Conservation (phyloP, 2,888 invertebrate genomes). For the Neoscelio sp. region DNA sequence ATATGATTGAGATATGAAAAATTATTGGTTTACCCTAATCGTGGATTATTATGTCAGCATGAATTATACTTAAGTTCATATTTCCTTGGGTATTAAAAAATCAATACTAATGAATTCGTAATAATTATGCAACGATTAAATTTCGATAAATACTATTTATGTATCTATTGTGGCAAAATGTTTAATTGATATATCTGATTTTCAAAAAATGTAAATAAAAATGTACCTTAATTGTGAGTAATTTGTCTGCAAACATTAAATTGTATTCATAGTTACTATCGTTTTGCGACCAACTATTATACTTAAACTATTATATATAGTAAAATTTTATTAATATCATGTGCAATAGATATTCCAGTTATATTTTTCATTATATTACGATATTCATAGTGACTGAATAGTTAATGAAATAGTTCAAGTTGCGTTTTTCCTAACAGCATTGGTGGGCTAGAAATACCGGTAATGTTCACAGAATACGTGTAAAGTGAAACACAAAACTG, state of each 20-base stretch:
- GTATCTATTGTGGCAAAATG: too few relatives aligned
- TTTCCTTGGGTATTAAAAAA: conserved; percentile 12
- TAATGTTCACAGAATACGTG: neutral
- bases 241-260: too few relatives aligned
- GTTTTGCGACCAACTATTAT: too few relatives aligned
- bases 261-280: too few relatives aligned
- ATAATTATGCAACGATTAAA: too few relatives aligned
- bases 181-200: too few relatives aligned
- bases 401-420: neutral
- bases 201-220: too few relatives aligned
- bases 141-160: too few relatives aligned
- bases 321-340: neutral
- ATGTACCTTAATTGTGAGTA: too few relatives aligned
- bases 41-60: conserved; percentile 15
- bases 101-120: conserved; percentile 22
- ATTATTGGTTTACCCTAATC: conserved; percentile 25
- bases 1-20: conserved; percentile 34
- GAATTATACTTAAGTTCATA: conserved; percentile 14
- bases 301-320: too few relatives aligned
- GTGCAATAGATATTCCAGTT: neutral
- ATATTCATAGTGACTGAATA: too few relatives aligned
- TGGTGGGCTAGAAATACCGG: neutral
- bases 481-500: conserved; percentile 1
- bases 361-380: too few relatives aligned
- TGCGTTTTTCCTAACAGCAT: neutral